Base-by-base conservation (phyloP, 2,113 vertebrate species). In the Rhinichthys klamathensis region DNA sequence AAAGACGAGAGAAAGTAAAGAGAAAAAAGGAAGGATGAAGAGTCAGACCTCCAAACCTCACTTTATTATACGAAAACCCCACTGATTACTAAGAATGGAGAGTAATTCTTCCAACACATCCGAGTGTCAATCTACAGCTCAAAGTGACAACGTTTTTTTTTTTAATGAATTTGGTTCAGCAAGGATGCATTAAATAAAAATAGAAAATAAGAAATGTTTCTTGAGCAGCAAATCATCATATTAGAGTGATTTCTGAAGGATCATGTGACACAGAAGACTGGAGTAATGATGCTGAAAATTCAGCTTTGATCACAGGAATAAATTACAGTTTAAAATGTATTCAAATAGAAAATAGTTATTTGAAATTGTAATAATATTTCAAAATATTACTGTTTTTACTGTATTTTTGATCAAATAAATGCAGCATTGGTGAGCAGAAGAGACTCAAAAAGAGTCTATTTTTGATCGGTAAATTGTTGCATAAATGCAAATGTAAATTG, bases 1-100 rank as follows among this genome's bases (percentile, higher is more conserved):
- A 54, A 12, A 69, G 60, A 78, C 21, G 61, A 84, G 27, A 84
- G 46, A 83, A n/a, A 27, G 69, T 7, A 2, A 23, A 49, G 30
- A 56, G 49, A 30, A 69, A 78, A 0, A 35, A 25, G 60, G 58
- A 74, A 10, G 58, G 51, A 63, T 54, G 54, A 51, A 63, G 60
- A 77, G 60, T 72, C 67, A 70, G 67, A 23, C 67, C 70, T n/a
- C 69, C 63, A 30, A 12, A 76, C 7, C 3, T 21, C 74, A 30
- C 25, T 76, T 54, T 9, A 76, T 21, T 41, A 23, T 4, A 41
- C 9, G 8, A 73, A 73, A 15, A 7, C 16, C 51, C 18, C 51
- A 56, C 7, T 5, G 46, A 73, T 27, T 46, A 73, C 4, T 73
- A 16, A 46, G 70, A 15, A 25, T 25, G 41, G 41, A 46, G n/a